These are phyloP conservation scores for Dallia pectoralis DNA, from an alignment of 2,797 vertebrate species.

Conservation along the genomic window DNA sequence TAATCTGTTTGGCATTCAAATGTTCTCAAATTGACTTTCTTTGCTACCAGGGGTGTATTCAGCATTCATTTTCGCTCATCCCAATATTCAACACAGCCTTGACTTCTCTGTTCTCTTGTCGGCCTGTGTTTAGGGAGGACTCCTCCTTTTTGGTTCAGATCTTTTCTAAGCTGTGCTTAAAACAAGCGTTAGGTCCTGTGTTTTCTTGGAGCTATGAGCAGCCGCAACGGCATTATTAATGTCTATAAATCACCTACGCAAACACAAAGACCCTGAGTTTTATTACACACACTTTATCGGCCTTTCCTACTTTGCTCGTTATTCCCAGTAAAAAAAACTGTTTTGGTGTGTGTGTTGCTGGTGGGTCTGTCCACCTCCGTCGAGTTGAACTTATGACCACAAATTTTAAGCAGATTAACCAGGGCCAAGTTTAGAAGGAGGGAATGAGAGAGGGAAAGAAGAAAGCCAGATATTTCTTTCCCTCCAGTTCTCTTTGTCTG, in stretches of 20 bases:
- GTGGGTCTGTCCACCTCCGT: slow-evolving; percentile 73
- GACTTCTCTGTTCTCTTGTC: slow-evolving; percentile 41
- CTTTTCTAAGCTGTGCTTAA: slow-evolving; percentile 67
- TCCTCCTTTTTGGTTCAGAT: slow-evolving; percentile 59
- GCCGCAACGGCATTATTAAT: slow-evolving; percentile 61
- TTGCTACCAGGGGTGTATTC: slow-evolving; percentile 61
- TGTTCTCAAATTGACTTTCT: slow-evolving; percentile 64
- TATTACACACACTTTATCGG: slow-evolving; percentile 73
- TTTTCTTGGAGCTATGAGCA: slow-evolving; percentile 58
- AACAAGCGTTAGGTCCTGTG: slow-evolving; percentile 48
- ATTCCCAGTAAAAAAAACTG: slow-evolving; percentile 56
- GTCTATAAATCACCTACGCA: slow-evolving; percentile 71
- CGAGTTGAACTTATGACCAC: slow-evolving; percentile 74
- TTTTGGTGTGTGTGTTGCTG: slow-evolving; percentile 44
- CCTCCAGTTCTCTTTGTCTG: slow-evolving; percentile 69
- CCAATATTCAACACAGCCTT: slow-evolving; percentile 59
- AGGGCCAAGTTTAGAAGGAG: slow-evolving; percentile 69
- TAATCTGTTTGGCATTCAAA: slow-evolving; percentile 77
- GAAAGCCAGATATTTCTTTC: slow-evolving; percentile 70
- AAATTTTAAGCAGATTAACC: slow-evolving; percentile 78
- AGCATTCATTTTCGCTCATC: slow-evolving; percentile 60
- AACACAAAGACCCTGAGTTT: slow-evolving; percentile 66
- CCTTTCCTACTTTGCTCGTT: slow-evolving; percentile 73
- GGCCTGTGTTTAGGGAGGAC: slow-evolving; percentile 62
- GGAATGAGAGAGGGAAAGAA: slow-evolving; percentile 67